Evolutionary conservation across 2,797 vertebrate genomes (phyloP).

Genomic region (Lithobates sylvaticus): DNA sequence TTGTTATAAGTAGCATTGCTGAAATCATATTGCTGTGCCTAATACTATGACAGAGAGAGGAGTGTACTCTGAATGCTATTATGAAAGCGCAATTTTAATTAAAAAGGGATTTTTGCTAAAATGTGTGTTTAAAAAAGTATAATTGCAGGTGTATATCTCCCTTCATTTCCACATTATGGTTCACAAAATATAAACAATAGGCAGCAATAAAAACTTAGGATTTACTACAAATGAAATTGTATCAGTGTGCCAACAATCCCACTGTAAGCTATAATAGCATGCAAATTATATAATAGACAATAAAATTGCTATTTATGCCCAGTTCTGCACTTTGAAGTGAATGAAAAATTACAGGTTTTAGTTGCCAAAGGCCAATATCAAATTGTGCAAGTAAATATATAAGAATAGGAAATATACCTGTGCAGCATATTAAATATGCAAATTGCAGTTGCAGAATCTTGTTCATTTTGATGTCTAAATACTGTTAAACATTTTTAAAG

Average conservation of each 20-base stretch:
- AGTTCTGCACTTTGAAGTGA: conserved; percentile 12
- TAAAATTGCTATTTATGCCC: conserved; percentile 24
- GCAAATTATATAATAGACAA: conserved; percentile 23
- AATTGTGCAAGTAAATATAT: background rate
- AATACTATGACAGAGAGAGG: background rate
- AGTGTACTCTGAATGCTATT: background rate
- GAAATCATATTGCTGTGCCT: background rate
- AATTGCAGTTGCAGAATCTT: background rate
- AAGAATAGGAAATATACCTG: background rate
- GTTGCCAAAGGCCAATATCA: conserved; percentile 3
- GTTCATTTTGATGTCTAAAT: background rate
- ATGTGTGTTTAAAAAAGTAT: background rate
- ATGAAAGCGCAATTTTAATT: background rate
- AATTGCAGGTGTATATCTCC: background rate
- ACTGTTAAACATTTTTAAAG: background rate
- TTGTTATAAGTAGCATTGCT: background rate
- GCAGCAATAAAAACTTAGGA: background rate
- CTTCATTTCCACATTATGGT: background rate
- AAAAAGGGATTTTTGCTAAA: background rate
- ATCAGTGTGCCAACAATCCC: conserved; percentile 11
- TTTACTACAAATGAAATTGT: conserved; percentile 11
- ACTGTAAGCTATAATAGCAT: conserved; percentile 12
- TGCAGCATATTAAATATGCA: background rate
- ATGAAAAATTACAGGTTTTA: conserved; percentile 24
- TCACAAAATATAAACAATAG: conserved; percentile 14